These are phyloP conservation scores for Andrena bicolor DNA, from an alignment of 2,888 invertebrate species.

Conservation along the genomic window DNA sequence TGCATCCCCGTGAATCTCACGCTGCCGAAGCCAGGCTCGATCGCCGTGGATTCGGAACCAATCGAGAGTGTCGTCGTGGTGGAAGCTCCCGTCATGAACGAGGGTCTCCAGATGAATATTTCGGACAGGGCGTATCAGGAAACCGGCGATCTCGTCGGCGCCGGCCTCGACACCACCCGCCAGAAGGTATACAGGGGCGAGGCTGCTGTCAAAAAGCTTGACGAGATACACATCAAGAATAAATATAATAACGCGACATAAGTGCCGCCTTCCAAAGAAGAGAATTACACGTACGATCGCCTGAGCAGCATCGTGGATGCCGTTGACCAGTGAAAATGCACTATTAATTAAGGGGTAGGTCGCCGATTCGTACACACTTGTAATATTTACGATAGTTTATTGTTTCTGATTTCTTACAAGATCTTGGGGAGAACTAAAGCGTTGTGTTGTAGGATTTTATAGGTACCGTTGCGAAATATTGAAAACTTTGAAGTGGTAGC, in stretches of 20 bases:
- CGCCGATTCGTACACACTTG: neutral
- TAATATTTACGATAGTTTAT: neutral
- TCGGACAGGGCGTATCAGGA: constrained; percentile 78
- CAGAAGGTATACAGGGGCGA: constrained; percentile 72
- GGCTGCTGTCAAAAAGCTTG: constrained; percentile 67
- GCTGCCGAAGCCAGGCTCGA: constrained; percentile 74
- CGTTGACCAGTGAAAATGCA: neutral
- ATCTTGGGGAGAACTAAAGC: neutral
- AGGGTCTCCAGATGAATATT: constrained; percentile 70
- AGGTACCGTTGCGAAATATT: constrained; percentile 29
- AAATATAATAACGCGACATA: neutral
- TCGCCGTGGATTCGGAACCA: constrained; percentile 73
- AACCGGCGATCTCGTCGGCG: constrained; percentile 72
- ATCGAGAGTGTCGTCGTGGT: constrained; percentile 64
- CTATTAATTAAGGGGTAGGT: neutral
- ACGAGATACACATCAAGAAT: constrained; percentile 22
- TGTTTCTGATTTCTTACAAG: no score
- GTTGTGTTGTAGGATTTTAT: constrained; percentile 6
- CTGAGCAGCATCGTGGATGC: constrained; percentile 14
- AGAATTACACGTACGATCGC: neutral
- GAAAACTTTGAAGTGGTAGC: neutral
- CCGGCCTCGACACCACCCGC: constrained; percentile 71
- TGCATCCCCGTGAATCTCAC: constrained; percentile 51
- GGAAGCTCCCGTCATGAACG: constrained; percentile 73
- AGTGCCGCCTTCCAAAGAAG: neutral